phyloP scores from a whole-genome alignment of 2,113 vertebrate species.

The Labrus mixtus region DNA sequence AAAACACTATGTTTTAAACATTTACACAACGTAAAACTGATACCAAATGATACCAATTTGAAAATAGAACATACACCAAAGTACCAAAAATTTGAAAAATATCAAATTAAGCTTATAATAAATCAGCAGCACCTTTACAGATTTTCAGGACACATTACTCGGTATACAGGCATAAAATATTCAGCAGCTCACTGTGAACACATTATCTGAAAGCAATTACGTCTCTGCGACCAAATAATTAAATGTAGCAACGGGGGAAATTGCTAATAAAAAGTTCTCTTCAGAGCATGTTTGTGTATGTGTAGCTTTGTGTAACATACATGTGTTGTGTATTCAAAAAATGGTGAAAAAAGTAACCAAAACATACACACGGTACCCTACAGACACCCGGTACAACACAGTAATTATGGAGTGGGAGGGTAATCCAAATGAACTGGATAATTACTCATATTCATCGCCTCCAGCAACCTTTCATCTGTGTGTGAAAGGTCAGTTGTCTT shows the following conservation, averaged over 20 bases:
- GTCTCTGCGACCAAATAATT: constrained; percentile 3
- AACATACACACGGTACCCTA: constrained; percentile 31
- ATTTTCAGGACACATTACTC: too few relatives aligned
- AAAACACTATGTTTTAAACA: too few relatives aligned
- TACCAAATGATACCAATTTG: too few relatives aligned
- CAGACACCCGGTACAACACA: constrained; percentile 26
- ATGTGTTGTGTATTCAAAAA: constrained; percentile 14
- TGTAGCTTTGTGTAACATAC: neutral
- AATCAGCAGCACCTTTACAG: too few relatives aligned
- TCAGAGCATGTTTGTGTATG: neutral
- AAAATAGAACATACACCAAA: neutral
- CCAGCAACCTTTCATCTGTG: constrained; percentile 49
- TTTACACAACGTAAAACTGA: too few relatives aligned
- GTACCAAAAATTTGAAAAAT: too few relatives aligned
- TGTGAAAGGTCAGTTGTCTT: constrained; percentile 67
- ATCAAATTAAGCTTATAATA: too few relatives aligned
- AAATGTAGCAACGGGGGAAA: neutral
- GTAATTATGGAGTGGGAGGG: constrained; percentile 49
- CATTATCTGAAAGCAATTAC: neutral
- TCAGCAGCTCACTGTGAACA: too few relatives aligned
- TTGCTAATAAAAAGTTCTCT: constrained; percentile 12
- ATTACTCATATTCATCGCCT: constrained; percentile 61
- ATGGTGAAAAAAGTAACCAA: constrained; percentile 43
- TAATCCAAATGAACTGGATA: constrained; percentile 55
- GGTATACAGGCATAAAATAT: too few relatives aligned